These are phyloP conservation scores for Drosophila testacea DNA, from an alignment of 2,888 invertebrate species.

Conservation along the genomic window DNA sequence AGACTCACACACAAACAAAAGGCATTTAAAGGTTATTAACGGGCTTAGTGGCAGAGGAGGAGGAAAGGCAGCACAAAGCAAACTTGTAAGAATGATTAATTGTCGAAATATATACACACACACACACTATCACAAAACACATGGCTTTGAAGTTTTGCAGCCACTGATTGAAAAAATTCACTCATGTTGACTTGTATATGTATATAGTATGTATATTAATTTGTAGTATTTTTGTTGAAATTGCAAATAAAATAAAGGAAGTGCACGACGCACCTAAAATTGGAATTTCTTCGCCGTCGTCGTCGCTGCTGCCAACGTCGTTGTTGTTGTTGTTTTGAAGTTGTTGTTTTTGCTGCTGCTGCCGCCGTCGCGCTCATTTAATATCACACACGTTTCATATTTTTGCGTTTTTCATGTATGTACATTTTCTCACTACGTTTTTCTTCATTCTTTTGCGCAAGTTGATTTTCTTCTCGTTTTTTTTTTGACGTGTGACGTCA, in stretches of 20 bases:
- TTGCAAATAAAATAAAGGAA: slow-evolving; percentile 14
- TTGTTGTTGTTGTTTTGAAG: slow-evolving; percentile 24
- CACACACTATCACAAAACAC: slow-evolving; percentile 24
- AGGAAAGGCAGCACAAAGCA: slow-evolving; percentile 36
- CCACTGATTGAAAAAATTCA: slow-evolving; percentile 27
- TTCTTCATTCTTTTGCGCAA: slow-evolving; percentile 53
- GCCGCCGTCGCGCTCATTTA: slow-evolving; percentile 59
- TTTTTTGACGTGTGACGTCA: slow-evolving; percentile 65
- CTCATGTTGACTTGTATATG: not conserved
- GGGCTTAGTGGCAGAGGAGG: slow-evolving; percentile 30
- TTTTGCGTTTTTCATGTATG: slow-evolving; percentile 60
- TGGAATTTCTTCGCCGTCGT: slow-evolving; percentile 63
- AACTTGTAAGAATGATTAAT: slow-evolving; percentile 62
- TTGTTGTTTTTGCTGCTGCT: slow-evolving; percentile 33
- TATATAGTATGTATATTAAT: not conserved
- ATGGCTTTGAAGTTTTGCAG: slow-evolving; percentile 45
- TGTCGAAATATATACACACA: slow-evolving; percentile 36
- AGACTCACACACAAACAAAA: slow-evolving; percentile 18
- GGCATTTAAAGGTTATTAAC: slow-evolving; percentile 66
- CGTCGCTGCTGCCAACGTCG: slow-evolving; percentile 41
- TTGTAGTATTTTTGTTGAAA: not conserved
- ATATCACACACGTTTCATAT: slow-evolving; percentile 80
- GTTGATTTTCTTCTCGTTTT: slow-evolving; percentile 27
- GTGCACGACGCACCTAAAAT: slow-evolving; percentile 66
- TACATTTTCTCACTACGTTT: slow-evolving; percentile 42